These are phyloP conservation scores for Craterocephalus amniculus DNA, from an alignment of 2,797 vertebrate genomes.

Conservation along the genomic window DNA sequence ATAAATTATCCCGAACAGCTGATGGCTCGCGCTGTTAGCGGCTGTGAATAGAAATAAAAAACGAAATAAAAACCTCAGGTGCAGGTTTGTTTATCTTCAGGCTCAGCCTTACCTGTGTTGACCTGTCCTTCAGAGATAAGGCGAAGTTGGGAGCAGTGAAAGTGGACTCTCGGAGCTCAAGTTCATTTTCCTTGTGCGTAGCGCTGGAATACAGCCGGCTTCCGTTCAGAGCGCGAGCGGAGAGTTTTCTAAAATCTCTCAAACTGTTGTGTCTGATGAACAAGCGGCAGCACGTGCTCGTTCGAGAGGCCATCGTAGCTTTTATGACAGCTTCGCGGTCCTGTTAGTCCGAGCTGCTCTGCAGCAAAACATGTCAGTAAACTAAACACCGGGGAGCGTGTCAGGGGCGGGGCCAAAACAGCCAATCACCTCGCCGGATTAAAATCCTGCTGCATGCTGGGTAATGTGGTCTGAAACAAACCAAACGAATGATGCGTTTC, in stretches of 20 bases:
- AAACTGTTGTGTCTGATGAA: conserved; percentile 9
- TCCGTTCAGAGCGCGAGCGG: not conserved
- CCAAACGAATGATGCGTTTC: not conserved
- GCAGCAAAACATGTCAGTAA: conserved; percentile 18
- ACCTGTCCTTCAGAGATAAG: conserved; percentile 29
- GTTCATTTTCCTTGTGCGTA: conserved; percentile 63
- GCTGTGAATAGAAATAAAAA: too few species aligned
- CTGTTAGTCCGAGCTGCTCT: not conserved
- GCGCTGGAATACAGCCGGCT: conserved; percentile 61
- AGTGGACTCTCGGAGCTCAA: conserved; percentile 56
- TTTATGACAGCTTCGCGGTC: not conserved
- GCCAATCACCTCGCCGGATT: conserved; percentile 46
- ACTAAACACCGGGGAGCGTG: too few species aligned
- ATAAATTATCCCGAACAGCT: not conserved
- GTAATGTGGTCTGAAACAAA: conserved; percentile 56
- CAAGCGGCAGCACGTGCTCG: conserved; percentile 42
- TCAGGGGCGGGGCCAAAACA: conserved; percentile 18
- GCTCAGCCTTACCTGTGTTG: conserved; percentile 42
- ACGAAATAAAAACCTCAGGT: too few species aligned
- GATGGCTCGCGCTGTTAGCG: not conserved
- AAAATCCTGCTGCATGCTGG: conserved; percentile 26
- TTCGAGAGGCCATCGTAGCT: conserved; percentile 56
- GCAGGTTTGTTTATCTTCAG: too few species aligned
- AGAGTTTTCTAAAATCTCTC: conserved; percentile 15
- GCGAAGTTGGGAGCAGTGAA: conserved; percentile 48